A percentile compares a stretch with the other conserved stretches of the same genome.
phyloP scores from a whole-genome alignment of 2,888 invertebrate genomes.

The Aphidoletes aphidimyza region DNA sequence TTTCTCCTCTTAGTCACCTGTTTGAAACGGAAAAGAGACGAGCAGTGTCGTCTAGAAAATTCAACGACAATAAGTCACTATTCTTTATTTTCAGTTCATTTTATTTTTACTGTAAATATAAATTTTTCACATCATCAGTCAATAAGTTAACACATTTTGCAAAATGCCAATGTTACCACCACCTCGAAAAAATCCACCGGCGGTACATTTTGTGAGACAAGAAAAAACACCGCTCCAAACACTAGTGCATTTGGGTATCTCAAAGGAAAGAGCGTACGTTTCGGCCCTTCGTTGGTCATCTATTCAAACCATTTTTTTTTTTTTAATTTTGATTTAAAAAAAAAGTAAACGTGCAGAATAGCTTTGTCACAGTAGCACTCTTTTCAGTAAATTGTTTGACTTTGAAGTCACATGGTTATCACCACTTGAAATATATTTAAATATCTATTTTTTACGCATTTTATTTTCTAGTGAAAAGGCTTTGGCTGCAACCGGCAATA shows the following conservation, averaged over 20 bases:
- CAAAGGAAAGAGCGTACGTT: conserved; percentile 87
- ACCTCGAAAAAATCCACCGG: conserved; percentile 79
- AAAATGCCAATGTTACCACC: too few relatives aligned
- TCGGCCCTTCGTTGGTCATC: neutral
- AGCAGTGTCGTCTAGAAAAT: neutral
- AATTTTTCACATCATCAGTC: too few relatives aligned
- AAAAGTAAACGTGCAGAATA: too few relatives aligned
- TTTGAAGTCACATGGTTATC: neutral
- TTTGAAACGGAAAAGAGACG: neutral
- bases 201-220: conserved; percentile 78
- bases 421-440: neutral
- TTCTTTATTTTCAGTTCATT: neutral
- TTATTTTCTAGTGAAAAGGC: conserved; percentile 80
- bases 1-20: neutral
- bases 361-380: too few relatives aligned
- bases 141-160: too few relatives aligned
- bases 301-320: too few relatives aligned
- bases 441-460: too few relatives aligned
- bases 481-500: conserved; percentile 87
- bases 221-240: conserved; percentile 82
- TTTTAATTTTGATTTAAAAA: too few relatives aligned
- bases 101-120: neutral
- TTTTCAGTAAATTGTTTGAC: neutral
- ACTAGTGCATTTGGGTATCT: conserved; percentile 88
- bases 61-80: neutral